These are phyloP conservation scores for Nomada ferruginata DNA, from an alignment of 2,888 invertebrate species.

Conservation along the genomic window DNA sequence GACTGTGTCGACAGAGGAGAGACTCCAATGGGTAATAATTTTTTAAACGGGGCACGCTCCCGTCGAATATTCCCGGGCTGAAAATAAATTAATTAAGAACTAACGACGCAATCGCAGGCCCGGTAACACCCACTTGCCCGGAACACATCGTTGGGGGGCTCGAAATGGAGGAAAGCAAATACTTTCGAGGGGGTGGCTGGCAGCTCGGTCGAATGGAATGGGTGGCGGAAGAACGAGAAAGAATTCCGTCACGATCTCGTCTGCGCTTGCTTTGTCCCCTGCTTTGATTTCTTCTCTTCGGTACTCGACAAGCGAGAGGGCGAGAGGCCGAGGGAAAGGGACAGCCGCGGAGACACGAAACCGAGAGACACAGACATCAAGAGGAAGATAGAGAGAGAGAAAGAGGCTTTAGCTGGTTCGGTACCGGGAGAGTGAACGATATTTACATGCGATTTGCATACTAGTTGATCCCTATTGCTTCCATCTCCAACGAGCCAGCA, in stretches of 20 bases:
- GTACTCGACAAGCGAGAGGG: conserved; percentile 51
- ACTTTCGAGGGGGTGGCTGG: conserved; percentile 41
- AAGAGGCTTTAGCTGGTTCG: conserved; percentile 73
- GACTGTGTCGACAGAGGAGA: neutral
- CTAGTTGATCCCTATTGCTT: conserved; percentile 85
- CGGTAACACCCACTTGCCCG: conserved; percentile 46
- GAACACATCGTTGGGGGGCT: conserved; percentile 32
- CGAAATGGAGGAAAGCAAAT: conserved; percentile 48
- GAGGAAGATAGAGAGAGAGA: conserved; percentile 67
- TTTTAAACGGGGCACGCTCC: neutral
- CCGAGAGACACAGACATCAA: conserved; percentile 67
- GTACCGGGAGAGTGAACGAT: conserved; percentile 83
- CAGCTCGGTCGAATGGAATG: conserved; percentile 33
- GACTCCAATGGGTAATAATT: too few relatives aligned
- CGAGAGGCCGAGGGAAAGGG: conserved; percentile 50
- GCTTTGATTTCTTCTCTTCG: conserved; percentile 83
- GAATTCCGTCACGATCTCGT: conserved; percentile 78
- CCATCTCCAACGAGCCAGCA: conserved; percentile 82
- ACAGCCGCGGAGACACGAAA: conserved; percentile 51
- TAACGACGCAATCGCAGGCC: conserved; percentile 27
- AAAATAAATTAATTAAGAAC: conserved; percentile 52
- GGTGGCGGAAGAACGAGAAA: conserved; percentile 69
- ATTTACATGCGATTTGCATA: conserved; percentile 85
- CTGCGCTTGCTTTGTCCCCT: conserved; percentile 80
- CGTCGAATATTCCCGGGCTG: neutral